phyloP scores from a whole-genome alignment of 2,888 invertebrate species.

The Latrodectus elegans region DNA sequence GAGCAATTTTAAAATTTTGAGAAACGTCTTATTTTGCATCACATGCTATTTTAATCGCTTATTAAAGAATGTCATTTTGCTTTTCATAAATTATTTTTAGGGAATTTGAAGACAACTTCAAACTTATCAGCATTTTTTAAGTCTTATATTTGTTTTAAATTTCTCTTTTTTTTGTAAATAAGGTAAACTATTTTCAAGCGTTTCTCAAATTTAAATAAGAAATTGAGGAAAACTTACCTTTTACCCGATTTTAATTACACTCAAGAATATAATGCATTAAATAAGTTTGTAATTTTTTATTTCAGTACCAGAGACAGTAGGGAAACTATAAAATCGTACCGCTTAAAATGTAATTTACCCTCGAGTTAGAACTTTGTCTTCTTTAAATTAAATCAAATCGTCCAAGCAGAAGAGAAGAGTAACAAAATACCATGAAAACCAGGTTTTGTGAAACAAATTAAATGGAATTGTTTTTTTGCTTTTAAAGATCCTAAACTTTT shows the following conservation, averaged over 20 bases:
- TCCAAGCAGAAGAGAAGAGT: neutral
- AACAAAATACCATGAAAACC: neutral
- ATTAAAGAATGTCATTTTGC: too few species aligned
- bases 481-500: too few species aligned
- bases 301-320: slow-evolving; percentile 11
- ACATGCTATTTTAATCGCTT: too few species aligned
- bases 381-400: slow-evolving; percentile 40
- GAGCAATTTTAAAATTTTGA: too few species aligned
- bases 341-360: slow-evolving; percentile 21
- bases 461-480: neutral
- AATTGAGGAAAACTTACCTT: neutral
- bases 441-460: neutral
- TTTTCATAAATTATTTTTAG: too few species aligned
- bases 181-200: too few species aligned
- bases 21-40: too few species aligned
- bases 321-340: slow-evolving; percentile 13
- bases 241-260: slow-evolving; percentile 22
- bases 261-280: slow-evolving; percentile 18
- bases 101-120: too few species aligned
- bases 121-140: too few species aligned
- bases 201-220: too few species aligned
- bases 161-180: too few species aligned
- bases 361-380: neutral
- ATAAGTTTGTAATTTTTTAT: neutral
- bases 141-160: too few species aligned